phyloP scores from a whole-genome alignment of 2,113 vertebrate species.

The Desmodus rotundus region DNA sequence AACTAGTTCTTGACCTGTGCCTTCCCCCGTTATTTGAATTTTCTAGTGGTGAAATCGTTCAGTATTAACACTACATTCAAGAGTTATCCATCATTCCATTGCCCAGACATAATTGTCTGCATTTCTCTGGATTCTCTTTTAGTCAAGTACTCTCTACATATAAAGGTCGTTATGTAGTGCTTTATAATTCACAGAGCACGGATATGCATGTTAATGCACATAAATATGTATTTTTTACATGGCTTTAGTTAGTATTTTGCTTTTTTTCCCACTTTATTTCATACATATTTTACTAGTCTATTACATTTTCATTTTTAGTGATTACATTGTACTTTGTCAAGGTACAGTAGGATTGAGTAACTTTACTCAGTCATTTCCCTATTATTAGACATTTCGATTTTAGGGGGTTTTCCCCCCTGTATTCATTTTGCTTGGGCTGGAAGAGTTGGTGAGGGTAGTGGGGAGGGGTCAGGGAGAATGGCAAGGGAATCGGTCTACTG shows the following conservation, averaged over 20 bases:
- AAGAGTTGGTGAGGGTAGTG: neutral
- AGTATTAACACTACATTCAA: slow-evolving; percentile 19
- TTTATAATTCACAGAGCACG: neutral
- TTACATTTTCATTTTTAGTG: neutral
- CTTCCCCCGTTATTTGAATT: neutral
- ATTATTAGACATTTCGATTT: neutral
- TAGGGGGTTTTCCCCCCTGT: neutral
- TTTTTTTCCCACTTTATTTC: neutral
- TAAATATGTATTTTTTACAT: neutral
- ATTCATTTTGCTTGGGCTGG: neutral
- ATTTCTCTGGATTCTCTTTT: slow-evolving; percentile 25
- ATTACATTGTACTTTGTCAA: slow-evolving; percentile 12
- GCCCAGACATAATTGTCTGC: neutral
- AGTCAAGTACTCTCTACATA: neutral
- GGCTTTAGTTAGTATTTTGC: neutral
- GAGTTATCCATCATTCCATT: neutral
- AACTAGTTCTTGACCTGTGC: neutral
- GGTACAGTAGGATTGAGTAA: neutral
- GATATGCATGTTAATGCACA: neutral
- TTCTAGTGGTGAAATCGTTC: neutral
- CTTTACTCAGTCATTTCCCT: slow-evolving; percentile 10
- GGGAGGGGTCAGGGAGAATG: neutral
- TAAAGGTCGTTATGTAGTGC: neutral
- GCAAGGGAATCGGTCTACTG: slow-evolving; percentile 18
- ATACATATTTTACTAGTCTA: neutral